phyloP scores from a whole-genome alignment of 2,888 invertebrate species.

The Colletes collaris region DNA sequence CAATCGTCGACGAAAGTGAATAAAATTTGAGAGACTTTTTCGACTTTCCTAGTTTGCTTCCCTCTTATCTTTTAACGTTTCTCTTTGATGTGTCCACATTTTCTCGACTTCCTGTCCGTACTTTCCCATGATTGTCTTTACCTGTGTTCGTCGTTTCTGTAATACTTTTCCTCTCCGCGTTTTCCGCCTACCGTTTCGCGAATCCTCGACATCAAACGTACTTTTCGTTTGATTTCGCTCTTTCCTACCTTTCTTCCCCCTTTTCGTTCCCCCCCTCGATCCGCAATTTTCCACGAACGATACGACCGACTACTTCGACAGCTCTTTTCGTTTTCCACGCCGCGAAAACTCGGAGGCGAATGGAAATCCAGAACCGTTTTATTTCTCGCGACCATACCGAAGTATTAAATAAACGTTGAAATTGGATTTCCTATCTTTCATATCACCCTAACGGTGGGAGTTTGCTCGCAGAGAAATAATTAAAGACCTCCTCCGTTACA shows the following conservation, averaged over 20 bases:
- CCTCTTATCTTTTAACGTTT: neutral
- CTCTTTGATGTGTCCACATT: neutral
- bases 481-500: too few relatives aligned
- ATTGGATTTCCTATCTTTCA: neutral
- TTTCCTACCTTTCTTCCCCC: neutral
- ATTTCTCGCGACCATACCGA: neutral
- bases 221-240: too few relatives aligned
- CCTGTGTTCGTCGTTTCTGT: too few relatives aligned
- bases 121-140: too few relatives aligned
- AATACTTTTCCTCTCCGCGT: too few relatives aligned
- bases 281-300: neutral
- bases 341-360: neutral
- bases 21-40: neutral
- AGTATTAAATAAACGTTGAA: neutral
- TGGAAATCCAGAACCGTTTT: slow-evolving; percentile 15
- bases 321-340: neutral
- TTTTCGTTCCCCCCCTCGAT: neutral
- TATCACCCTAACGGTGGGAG: too few relatives aligned
- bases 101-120: too few relatives aligned
- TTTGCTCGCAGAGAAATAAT: too few relatives aligned
- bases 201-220: too few relatives aligned
- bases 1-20: too few relatives aligned
- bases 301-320: neutral
- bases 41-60: neutral
- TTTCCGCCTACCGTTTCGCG: too few relatives aligned